A percentile compares a stretch with the other conserved stretches of the same genome.
These are phyloP conservation scores for Nemotelus nigrinus DNA, from an alignment of 2,888 invertebrate species.

Conservation along the genomic window DNA sequence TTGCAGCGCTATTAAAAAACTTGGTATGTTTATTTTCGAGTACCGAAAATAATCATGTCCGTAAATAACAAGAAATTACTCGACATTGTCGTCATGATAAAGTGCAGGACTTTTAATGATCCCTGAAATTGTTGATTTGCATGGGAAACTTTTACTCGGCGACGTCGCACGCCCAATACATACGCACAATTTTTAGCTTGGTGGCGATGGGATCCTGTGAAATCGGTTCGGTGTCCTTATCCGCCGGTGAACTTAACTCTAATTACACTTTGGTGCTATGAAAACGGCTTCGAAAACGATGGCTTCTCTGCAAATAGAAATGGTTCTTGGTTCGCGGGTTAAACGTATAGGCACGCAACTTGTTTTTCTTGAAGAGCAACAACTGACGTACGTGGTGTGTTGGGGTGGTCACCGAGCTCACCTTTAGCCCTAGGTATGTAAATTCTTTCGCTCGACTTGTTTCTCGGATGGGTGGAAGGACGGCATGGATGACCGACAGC, in stretches of 20 bases:
- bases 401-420: not conserved
- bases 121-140: constrained; percentile 38
- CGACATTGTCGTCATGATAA: not conserved
- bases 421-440: too few species aligned
- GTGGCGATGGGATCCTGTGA: not conserved
- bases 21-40: constrained; percentile 16
- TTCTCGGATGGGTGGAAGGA: too few species aligned
- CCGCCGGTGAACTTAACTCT: constrained; percentile 14
- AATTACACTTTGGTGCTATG: constrained; percentile 21
- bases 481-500: too few species aligned
- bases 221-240: not conserved
- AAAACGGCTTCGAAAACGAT: not conserved
- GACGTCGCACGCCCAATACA: not conserved
- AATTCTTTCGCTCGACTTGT: too few species aligned
- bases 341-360: constrained; percentile 28
- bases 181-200: constrained; percentile 29
- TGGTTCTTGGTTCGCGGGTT: constrained; percentile 4
- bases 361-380: not conserved
- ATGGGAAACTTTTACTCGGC: constrained; percentile 20
- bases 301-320: constrained; percentile 4
- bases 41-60: constrained; percentile 36
- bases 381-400: not conserved
- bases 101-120: constrained; percentile 32
- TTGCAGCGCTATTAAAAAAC: constrained; percentile 32
- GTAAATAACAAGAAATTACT: constrained; percentile 25